phyloP scores from a whole-genome alignment of 2,113 vertebrate genomes.

The Nansenia antarctica region DNA sequence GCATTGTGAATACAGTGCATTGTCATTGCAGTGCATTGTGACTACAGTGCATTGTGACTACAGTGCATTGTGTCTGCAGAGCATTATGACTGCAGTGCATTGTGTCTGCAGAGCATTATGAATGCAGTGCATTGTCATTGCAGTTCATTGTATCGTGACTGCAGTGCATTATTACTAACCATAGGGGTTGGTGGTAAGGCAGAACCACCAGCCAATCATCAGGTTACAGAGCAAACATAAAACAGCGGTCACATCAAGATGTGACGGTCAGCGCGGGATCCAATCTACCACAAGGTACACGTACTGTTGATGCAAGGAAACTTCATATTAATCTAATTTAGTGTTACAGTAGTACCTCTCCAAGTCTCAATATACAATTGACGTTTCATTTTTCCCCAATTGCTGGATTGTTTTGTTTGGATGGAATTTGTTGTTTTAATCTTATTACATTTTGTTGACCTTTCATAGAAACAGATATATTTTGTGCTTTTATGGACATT shows the following conservation, averaged over 20 bases:
- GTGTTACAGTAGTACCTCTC: neutral
- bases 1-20: too few species aligned
- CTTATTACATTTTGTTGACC: slow-evolving; percentile 6
- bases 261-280: slow-evolving; percentile 4
- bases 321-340: slow-evolving; percentile 2
- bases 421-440: slow-evolving; percentile 16
- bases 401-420: slow-evolving; percentile 21
- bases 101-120: too few species aligned
- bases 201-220: slow-evolving; percentile 7
- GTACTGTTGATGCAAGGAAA: slow-evolving; percentile 13
- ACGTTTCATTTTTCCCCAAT: neutral
- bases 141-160: too few species aligned
- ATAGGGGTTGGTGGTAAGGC: slow-evolving; percentile 25
- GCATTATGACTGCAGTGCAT: too few species aligned
- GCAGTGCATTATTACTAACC: too few species aligned
- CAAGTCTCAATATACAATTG: neutral
- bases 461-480: neutral
- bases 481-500: neutral
- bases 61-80: too few species aligned
- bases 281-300: slow-evolving; percentile 1
- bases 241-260: slow-evolving; percentile 6
- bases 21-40: too few species aligned
- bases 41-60: too few species aligned
- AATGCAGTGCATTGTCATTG: too few species aligned
- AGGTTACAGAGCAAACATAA: slow-evolving; percentile 28